Base-by-base conservation (phyloP, 2,888 invertebrate species). In the Rhorus exstirpatorius region DNA sequence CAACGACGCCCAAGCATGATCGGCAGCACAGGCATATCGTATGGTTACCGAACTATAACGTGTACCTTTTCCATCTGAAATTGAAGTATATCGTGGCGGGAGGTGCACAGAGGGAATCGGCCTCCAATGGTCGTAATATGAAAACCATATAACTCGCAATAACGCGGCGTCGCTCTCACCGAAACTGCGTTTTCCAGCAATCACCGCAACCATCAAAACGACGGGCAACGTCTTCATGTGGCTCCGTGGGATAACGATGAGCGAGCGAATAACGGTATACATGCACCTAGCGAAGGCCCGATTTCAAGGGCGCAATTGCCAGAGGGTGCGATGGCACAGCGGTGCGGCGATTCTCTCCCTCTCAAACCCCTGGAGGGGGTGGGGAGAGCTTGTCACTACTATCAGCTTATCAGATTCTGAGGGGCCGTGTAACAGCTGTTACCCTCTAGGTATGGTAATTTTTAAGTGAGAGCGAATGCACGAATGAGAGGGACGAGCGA, bases 321-420 rank as follows among this genome's bases (percentile, higher is more conserved):
- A 67, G 81, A 67, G 82, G 75, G 67, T 70, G 72, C 38, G 31
- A 44, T n/a, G n/a, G 53, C 26, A 61, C 31, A 77, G 67, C 65
- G 35, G 60, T 41, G 60, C 58, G n/a, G n/a, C 61, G 78, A 55
- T 55, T 44, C 26, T 41, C 51, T 26, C n/a, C 60, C 65, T 10
- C 24, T 26, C 44, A 26, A 70, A 70, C 70, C 41, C 83, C 60
- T n/a, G n/a, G n/a, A n/a, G n/a, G n/a, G n/a, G n/a, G n/a, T n/a
- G n/a, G n/a, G n/a, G n/a, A n/a, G n/a, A 83, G 80, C 88, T 89
- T 88, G 90, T 90, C 87, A 83, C 88, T 89, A 86, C 90, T 92
- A 91, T 92, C 92, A 90, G 92, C 90, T 92, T 92, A 92, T 92
- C 92, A 90, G 90, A 89, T 88, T 86, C 87, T 83, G 86, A 70